These are phyloP conservation scores for Eretmocerus hayati DNA, from an alignment of 2,888 invertebrate species.

Conservation along the genomic window DNA sequence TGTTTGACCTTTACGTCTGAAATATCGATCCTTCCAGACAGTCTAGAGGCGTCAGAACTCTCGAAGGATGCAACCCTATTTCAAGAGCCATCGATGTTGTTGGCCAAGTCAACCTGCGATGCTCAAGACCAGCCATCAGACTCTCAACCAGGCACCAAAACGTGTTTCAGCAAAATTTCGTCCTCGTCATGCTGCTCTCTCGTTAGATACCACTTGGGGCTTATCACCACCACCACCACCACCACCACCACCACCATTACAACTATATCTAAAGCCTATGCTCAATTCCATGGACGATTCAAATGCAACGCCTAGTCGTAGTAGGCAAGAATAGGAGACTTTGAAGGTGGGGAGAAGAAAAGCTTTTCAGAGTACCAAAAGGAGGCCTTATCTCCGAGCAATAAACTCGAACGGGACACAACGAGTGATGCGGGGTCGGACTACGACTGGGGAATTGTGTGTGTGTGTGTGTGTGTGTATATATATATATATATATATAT, in stretches of 20 bases:
- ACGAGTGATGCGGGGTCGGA: conserved; percentile 19
- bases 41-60: too few relatives aligned
- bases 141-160: too few relatives aligned
- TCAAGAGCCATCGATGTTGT: too few relatives aligned
- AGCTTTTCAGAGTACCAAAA: conserved; percentile 18
- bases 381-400: conserved; percentile 41
- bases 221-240: conserved; percentile 3
- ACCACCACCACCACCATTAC: too few relatives aligned
- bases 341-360: background rate
- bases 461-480: background rate
- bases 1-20: too few relatives aligned
- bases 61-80: too few relatives aligned
- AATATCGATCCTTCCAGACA: too few relatives aligned
- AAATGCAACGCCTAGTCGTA: too few relatives aligned
- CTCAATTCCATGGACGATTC: conserved; percentile 10
- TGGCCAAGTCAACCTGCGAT: too few relatives aligned
- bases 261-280: too few relatives aligned
- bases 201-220: conserved; percentile 39
- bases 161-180: conserved; percentile 4
- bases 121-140: too few relatives aligned
- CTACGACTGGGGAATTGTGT: background rate
- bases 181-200: conserved; percentile 17
- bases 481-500: too few relatives aligned
- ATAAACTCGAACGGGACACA: conserved; percentile 41
- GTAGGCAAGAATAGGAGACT: background rate